Conservation (phyloP, 2,888 invertebrate genomes). For the Lasioglossum oenotherae region DNA sequence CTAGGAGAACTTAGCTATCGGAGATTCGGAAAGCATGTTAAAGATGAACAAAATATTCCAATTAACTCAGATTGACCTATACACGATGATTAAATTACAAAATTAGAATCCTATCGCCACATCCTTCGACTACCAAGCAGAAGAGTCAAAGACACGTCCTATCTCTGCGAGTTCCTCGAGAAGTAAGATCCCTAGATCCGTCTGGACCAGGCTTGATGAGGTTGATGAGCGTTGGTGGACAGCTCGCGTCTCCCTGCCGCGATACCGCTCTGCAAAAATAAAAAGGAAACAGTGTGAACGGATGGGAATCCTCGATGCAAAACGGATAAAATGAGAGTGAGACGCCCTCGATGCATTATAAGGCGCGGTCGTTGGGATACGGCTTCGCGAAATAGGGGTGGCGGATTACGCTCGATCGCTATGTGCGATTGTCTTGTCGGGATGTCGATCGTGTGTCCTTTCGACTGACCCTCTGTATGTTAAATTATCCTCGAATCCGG, state of each 20-base stretch:
- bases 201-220: conserved; percentile 56
- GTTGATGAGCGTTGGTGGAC: conserved; percentile 72
- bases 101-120: not conserved
- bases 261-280: not conserved
- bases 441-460: conserved; percentile 65
- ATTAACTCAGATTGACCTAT: too few relatives aligned
- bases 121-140: not conserved
- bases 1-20: not conserved
- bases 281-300: conserved; percentile 34
- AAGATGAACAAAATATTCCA: not conserved
- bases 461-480: conserved; percentile 35
- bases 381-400: conserved; percentile 33
- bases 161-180: not conserved
- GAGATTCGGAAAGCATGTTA: not conserved
- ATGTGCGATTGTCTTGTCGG: conserved; percentile 63
- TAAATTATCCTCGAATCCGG: conserved; percentile 33
- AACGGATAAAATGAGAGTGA: conserved; percentile 24
- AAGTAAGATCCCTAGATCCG: conserved; percentile 34
- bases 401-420: conserved; percentile 59
- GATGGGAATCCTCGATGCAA: conserved; percentile 31
- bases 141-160: not conserved
- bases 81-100: not conserved
- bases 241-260: conserved; percentile 39
- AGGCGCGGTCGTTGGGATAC: conserved; percentile 40
- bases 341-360: conserved; percentile 25